Evolutionary conservation across 64 coral and sea anemone species (phyloP).

Genomic region (Catalaphyllia jardinei): DNA sequence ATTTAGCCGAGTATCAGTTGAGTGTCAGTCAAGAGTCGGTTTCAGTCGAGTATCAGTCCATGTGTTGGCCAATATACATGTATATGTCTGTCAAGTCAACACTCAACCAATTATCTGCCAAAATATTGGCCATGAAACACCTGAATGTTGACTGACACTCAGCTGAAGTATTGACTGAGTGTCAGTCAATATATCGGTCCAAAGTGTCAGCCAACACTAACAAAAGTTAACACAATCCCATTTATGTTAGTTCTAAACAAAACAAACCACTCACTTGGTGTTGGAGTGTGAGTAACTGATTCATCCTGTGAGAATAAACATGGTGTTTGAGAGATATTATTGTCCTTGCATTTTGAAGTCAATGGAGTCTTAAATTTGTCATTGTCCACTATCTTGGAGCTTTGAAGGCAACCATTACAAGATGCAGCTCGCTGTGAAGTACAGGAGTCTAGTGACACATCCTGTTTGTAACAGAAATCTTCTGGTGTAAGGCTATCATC

Average conservation of each 20-base stretch:
- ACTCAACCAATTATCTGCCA: too few species aligned
- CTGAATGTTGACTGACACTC: too few species aligned
- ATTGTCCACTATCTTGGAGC: neutral
- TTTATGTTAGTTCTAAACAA: neutral
- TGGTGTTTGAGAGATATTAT: neutral
- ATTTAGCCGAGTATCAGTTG: too few species aligned
- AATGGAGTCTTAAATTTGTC: slow-evolving; percentile 12
- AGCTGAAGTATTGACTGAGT: too few species aligned
- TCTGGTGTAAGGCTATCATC: slow-evolving; percentile 39
- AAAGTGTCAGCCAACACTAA: too few species aligned
- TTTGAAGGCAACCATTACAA: neutral
- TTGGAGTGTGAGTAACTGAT: neutral
- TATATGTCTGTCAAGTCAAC: too few species aligned
- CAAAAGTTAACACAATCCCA: too few species aligned
- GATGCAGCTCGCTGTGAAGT: neutral
- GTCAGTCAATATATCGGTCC: too few species aligned
- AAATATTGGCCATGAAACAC: too few species aligned
- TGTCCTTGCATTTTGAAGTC: slow-evolving; percentile 3
- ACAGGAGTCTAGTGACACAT: neutral
- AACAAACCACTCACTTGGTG: neutral
- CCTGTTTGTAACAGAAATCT: slow-evolving; percentile 36
- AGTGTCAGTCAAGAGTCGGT: too few species aligned
- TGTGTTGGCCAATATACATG: too few species aligned
- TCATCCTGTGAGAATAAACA: slow-evolving; percentile 44
- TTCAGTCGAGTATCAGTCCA: too few species aligned